phyloP scores from a whole-genome alignment of 2,113 vertebrate species.

The Ellobius talpinus region DNA sequence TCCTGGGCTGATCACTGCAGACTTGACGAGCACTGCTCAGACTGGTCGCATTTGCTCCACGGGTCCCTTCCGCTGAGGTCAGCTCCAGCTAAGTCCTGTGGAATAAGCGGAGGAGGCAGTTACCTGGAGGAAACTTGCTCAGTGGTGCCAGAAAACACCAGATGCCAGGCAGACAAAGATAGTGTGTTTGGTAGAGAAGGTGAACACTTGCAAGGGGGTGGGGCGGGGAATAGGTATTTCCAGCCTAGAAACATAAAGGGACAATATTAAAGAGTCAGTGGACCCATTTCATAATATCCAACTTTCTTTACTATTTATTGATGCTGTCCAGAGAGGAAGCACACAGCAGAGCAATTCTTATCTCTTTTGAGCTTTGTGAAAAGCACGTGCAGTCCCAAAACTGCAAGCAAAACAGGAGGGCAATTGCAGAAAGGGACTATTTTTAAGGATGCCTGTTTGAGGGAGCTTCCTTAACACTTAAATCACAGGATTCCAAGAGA shows the following conservation, averaged over 20 bases:
- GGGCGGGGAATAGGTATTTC: neutral
- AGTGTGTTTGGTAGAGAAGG: neutral
- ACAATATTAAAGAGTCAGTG: neutral
- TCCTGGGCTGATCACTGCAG: neutral
- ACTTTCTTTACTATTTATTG: conserved; percentile 23
- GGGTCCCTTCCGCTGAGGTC: neutral
- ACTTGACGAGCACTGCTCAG: neutral
- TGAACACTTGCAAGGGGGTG: neutral
- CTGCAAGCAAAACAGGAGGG: conserved; percentile 29
- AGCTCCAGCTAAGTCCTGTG: neutral
- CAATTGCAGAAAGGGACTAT: conserved; percentile 76
- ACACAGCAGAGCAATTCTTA: neutral
- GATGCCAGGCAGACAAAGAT: neutral
- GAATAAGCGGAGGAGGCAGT: neutral
- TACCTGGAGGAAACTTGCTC: neutral
- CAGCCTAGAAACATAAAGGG: conserved; percentile 13
- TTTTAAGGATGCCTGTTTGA: conserved; percentile 80
- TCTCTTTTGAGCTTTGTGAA: conserved; percentile 45
- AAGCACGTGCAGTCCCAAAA: conserved; percentile 57
- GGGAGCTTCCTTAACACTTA: conserved; percentile 48
- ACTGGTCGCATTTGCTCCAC: neutral
- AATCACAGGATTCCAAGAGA: conserved; percentile 42
- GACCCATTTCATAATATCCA: neutral
- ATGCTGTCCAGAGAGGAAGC: neutral
- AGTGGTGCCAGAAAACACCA: neutral